phyloP scores from a whole-genome alignment of 2,113 vertebrate species.

The Dromaius novaehollandiae region DNA sequence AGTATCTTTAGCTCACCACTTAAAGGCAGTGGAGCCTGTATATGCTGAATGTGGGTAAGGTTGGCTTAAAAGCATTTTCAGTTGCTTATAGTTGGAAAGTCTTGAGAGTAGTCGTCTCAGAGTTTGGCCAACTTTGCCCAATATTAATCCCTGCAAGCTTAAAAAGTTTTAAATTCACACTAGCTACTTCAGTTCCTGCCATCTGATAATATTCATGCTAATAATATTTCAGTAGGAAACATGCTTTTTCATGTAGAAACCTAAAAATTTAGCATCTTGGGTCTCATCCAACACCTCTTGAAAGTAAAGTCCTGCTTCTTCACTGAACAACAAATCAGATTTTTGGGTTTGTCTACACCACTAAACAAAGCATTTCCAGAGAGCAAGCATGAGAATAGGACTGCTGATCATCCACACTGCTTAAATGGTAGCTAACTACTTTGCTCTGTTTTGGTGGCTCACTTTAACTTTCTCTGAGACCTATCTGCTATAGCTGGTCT shows the following conservation, averaged over 20 bases:
- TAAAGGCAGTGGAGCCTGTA: slow-evolving; percentile 11
- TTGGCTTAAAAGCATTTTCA: slow-evolving; percentile 8
- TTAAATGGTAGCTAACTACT: background rate
- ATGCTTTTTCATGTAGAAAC: background rate
- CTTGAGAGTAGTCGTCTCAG: slow-evolving; percentile 47
- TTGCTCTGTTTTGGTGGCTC: background rate
- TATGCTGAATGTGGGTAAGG: slow-evolving; percentile 15
- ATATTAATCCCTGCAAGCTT: slow-evolving; percentile 60
- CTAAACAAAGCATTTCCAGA: background rate
- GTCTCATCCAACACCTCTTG: background rate
- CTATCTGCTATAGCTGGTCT: background rate
- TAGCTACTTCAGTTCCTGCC: background rate
- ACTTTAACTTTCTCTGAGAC: background rate
- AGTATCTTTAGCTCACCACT: background rate
- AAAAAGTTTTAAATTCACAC: slow-evolving; percentile 57
- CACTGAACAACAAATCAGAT: background rate
- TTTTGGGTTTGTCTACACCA: background rate
- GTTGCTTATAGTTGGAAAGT: background rate
- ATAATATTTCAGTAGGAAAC: slow-evolving; percentile 29
- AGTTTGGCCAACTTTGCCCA: slow-evolving; percentile 43
- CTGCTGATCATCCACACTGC: background rate
- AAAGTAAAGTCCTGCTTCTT: background rate
- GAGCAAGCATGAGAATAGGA: background rate
- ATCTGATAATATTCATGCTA: slow-evolving; percentile 14
- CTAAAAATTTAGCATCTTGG: background rate